Percentiles rank a stretch among this genome's conserved stretches.
Evolutionary conservation across 1,140 invertebrate genomes (phyloP).

Genomic region (Oryctes rhinoceros): DNA sequence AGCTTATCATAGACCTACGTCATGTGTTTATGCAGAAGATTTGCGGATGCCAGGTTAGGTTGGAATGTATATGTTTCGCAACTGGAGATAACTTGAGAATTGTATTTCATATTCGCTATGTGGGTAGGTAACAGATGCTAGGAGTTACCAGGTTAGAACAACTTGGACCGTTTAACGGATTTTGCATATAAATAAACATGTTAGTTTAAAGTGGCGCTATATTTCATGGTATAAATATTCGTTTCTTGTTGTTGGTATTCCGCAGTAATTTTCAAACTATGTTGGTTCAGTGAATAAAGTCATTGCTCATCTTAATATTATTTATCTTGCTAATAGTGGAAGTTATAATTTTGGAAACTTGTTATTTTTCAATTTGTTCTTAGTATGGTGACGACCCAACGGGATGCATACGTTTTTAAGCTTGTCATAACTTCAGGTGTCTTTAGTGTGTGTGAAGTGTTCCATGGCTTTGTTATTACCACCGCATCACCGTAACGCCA

Average conservation of each 20-base stretch:
- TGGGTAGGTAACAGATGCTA: background rate
- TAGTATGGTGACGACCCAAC: too few species aligned
- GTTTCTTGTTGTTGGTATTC: background rate
- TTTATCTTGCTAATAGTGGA: too few species aligned
- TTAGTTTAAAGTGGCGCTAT: background rate
- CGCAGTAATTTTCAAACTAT: background rate
- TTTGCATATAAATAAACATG: background rate
- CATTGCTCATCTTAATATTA: too few species aligned
- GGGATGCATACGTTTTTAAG: too few species aligned
- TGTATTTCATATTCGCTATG: background rate
- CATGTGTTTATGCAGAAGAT: slow-evolving; percentile 37
- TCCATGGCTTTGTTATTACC: too few species aligned
- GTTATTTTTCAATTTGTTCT: too few species aligned
- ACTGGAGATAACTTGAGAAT: background rate
- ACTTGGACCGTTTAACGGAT: background rate
- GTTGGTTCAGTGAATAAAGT: too few species aligned
- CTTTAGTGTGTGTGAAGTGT: too few species aligned
- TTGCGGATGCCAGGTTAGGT: slow-evolving; percentile 19
- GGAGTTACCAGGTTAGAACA: background rate
- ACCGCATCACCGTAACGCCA: too few species aligned
- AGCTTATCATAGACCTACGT: slow-evolving; percentile 39
- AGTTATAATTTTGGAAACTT: too few species aligned
- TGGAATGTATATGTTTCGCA: background rate
- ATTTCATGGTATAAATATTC: background rate
- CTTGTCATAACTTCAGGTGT: too few species aligned